Evolutionary conservation across 2,797 vertebrate species (phyloP), one percentile per base, ranked within the genome.

Genomic region (Syngnathus rostellatus): DNA sequence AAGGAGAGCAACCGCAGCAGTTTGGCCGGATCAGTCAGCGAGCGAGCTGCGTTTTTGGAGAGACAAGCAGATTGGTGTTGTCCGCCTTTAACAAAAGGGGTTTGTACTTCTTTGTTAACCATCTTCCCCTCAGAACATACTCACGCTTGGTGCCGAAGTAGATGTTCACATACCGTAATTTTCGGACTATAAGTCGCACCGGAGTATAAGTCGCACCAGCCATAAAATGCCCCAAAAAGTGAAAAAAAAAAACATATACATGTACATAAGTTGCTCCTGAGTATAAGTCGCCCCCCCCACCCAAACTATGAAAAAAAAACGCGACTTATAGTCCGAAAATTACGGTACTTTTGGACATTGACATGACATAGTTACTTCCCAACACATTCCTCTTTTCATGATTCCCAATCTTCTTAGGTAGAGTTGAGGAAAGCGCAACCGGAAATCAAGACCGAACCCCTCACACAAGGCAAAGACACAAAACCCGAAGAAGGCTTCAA

Each of bases 31-130:
- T 78, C 80, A 9, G 69, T 77, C 0, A 83, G 79, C 12, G 83
- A 80, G 53, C 89, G 71, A 67, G 72, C 82, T 6, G 80, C 81
- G 21, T 79, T 89, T 65, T 41, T 86, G 63, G 82, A 89, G 60
- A 86, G 78, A 80, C 76, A 60, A 23, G 67, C 76, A 1, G 86
- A 87, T 25, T 68, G 75, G 80, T 77, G 74, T 16, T 5, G 70
- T 16, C 21, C 79, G n/a, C 19, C 72, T 67, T 78, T 66, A 72
- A 62, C 64, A 73, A 90, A 89, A 79, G 90, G 64, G 85, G 84
- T 85, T 76, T 66, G 82, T 85, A 46, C 64, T 66, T 68, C 64
- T 77, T 76, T 65, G 70, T 75, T 75, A 41, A 57, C 25, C 14
- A 14, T 16, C 14, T 57, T 57, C 54, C 7, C 1, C 14, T 31